phyloP scores from a whole-genome alignment of 2,888 invertebrate genomes.

The Acronicta alni region DNA sequence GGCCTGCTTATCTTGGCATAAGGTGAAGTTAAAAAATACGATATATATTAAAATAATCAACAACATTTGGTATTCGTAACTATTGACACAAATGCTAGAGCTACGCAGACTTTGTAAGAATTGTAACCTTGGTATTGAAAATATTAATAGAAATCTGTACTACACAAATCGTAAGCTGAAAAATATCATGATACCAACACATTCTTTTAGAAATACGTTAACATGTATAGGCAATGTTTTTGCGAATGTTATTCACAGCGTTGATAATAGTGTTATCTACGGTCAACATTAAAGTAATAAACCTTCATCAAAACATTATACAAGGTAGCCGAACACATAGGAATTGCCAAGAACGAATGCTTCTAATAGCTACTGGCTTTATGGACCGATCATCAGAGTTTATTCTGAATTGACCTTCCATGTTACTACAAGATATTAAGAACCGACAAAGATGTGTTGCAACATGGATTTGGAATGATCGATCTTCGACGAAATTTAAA shows the following conservation, averaged over 20 bases:
- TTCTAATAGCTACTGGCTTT: conserved; percentile 17
- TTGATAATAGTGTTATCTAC: conserved; percentile 33
- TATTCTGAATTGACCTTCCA: conserved; percentile 11
- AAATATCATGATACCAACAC: not conserved
- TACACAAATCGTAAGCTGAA: conserved; percentile 6
- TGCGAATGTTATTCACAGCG: conserved; percentile 9
- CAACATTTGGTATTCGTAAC: conserved; percentile 13
- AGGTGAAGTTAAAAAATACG: conserved; percentile 28
- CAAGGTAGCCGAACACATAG: conserved; percentile 18
- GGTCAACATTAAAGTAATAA: conserved; percentile 40
- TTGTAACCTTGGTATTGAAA: conserved; percentile 44
- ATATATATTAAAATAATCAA: conserved; percentile 31
- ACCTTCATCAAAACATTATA: conserved; percentile 32
- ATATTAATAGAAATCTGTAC: conserved; percentile 14
- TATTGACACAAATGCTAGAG: conserved; percentile 47
- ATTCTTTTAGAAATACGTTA: not conserved
- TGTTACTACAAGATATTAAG: not conserved
- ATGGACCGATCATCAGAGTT: conserved; percentile 6
- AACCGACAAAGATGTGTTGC: no score
- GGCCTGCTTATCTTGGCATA: conserved; percentile 67
- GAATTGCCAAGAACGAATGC: conserved; percentile 33
- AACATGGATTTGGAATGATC: no score
- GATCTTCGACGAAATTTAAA: no score
- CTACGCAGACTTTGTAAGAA: conserved; percentile 11
- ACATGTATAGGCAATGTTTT: conserved; percentile 7